A percentile compares a stretch with the other conserved stretches of the same genome.
Evolutionary conservation across 2,888 invertebrate species (phyloP).

Genomic region (Leptogaster cylindrica): DNA sequence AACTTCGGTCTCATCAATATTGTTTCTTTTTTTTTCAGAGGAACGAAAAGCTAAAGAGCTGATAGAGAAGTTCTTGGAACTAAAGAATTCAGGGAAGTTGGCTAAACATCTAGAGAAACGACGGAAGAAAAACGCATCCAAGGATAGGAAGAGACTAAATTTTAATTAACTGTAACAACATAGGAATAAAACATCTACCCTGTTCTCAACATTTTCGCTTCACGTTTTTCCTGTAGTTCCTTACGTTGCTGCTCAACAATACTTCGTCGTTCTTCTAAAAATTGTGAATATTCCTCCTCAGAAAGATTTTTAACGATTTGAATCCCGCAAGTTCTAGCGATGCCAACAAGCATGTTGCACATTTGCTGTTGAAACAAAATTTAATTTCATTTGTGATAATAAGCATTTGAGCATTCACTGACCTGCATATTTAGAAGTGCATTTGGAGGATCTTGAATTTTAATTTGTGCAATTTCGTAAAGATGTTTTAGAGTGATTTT

Average conservation of each 20-base stretch:
- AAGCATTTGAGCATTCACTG: constrained; percentile 3
- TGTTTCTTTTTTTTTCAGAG: constrained; percentile 66
- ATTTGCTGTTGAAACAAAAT: constrained; percentile 66
- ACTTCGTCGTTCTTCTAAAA: constrained; percentile 76
- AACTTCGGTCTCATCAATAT: no score
- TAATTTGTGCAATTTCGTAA: constrained; percentile 98
- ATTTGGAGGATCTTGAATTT: constrained; percentile 80
- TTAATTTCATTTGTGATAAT: constrained; percentile 1
- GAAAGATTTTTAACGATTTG: constrained; percentile 80
- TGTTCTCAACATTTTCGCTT: constrained; percentile 90
- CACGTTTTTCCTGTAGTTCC: constrained; percentile 80
- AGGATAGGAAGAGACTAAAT: constrained; percentile 59
- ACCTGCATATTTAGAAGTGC: constrained; percentile 59
- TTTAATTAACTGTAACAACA: constrained; percentile 53
- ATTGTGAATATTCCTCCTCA: constrained; percentile 79
- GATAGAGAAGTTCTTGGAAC: constrained; percentile 79
- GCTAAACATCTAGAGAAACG: constrained; percentile 82
- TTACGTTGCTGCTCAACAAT: constrained; percentile 77
- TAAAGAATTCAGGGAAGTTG: constrained; percentile 78
- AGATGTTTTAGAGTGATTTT: constrained; percentile 93
- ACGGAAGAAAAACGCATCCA: constrained; percentile 72
- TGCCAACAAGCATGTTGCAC: constrained; percentile 78
- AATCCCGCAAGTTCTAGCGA: constrained; percentile 83
- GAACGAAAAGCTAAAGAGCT: constrained; percentile 77
- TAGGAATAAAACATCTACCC: constrained; percentile 57